Conservation (phyloP, 2,888 invertebrate species). For the Glyphotaelius pellucidus region DNA sequence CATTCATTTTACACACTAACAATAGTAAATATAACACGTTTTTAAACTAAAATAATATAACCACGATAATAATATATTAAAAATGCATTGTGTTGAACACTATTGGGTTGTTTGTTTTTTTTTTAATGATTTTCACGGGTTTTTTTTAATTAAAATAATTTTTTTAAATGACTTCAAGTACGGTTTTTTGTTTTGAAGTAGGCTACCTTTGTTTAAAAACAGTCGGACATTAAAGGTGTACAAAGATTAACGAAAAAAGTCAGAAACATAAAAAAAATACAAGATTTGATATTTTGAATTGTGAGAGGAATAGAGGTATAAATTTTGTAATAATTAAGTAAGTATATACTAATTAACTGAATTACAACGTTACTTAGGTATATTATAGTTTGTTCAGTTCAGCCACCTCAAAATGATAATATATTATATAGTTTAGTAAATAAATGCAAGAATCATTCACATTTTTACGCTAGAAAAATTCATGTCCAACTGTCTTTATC, state of each 20-base stretch:
- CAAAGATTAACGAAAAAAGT: background rate
- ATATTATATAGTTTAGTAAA: slow-evolving; percentile 3
- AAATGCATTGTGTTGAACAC: slow-evolving; percentile 65
- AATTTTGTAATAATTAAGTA: background rate
- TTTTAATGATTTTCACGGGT: slow-evolving; percentile 42
- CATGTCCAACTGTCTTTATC: slow-evolving; percentile 30
- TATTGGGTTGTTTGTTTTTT: slow-evolving; percentile 44
- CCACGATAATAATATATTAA: slow-evolving; percentile 54
- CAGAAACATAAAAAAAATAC: background rate
- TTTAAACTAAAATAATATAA: slow-evolving; percentile 58
- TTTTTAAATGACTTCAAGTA: slow-evolving; percentile 48
- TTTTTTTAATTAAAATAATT: slow-evolving; percentile 44
- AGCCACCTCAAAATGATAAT: background rate
- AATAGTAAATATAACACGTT: slow-evolving; percentile 54
- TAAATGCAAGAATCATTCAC: slow-evolving; percentile 39
- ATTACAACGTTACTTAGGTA: background rate
- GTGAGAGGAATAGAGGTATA: background rate
- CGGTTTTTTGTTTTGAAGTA: slow-evolving; percentile 40
- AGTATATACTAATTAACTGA: background rate
- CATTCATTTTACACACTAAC: slow-evolving; percentile 37
- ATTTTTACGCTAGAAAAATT: slow-evolving; percentile 12
- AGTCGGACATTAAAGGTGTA: slow-evolving; percentile 40
- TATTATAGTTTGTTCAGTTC: background rate
- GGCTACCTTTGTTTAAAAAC: slow-evolving; percentile 44
- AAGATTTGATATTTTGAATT: background rate